These are phyloP conservation scores for Hydrotaea diabolus DNA, from an alignment of 2,888 invertebrate species.

Conservation along the genomic window DNA sequence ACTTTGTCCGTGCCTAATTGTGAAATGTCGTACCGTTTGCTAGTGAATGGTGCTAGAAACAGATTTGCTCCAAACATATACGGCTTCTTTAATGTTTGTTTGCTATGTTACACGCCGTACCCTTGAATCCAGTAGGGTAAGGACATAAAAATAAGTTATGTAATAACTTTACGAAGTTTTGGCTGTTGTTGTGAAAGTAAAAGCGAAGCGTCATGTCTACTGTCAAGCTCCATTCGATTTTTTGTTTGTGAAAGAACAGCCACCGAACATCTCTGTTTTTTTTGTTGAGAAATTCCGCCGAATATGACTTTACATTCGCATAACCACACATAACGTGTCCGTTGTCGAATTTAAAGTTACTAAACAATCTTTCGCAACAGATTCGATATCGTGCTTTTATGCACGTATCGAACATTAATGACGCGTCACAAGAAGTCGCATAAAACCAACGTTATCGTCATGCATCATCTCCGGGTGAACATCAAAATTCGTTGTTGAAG, in stretches of 20 bases:
- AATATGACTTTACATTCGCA: too few species aligned
- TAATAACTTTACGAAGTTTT: too few species aligned
- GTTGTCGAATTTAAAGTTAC: neutral
- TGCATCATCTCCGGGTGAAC: slow-evolving; percentile 28
- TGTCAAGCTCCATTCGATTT: too few species aligned
- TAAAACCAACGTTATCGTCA: slow-evolving; percentile 4
- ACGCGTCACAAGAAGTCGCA: neutral
- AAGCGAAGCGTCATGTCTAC: neutral
- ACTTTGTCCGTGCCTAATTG: too few species aligned
- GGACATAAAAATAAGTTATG: too few species aligned
- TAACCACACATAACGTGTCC: neutral
- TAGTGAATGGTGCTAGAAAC: too few species aligned
- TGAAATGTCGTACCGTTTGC: too few species aligned
- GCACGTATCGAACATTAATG: slow-evolving; percentile 10
- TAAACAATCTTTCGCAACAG: neutral
- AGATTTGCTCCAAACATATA: too few species aligned
- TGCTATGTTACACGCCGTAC: too few species aligned
- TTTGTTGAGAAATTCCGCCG: neutral
- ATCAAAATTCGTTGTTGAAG: slow-evolving; percentile 6
- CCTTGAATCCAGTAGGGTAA: too few species aligned
- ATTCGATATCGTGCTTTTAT: slow-evolving; percentile 15
- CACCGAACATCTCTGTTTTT: neutral
- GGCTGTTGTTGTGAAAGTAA: neutral
- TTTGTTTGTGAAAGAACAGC: too few species aligned
- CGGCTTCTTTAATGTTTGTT: too few species aligned